Conservation (phyloP, 2,113 vertebrate species). For the Sebastes fasciatus region DNA sequence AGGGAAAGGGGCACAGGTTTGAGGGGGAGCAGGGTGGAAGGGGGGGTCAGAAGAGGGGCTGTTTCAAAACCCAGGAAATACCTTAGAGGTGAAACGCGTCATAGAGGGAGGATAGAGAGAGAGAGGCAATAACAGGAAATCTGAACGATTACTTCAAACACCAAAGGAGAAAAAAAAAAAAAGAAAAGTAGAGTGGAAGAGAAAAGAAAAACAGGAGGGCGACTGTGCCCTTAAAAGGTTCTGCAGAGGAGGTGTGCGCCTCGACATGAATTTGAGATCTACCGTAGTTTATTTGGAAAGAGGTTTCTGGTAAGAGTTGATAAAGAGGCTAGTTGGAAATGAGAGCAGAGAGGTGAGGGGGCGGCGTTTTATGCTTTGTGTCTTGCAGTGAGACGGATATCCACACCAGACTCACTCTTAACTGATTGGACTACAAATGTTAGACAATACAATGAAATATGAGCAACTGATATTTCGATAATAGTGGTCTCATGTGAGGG, state of each 20-base stretch:
- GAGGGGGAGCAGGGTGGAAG: slow-evolving; percentile 35
- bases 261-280: slow-evolving; percentile 40
- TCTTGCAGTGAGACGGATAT: slow-evolving; percentile 40
- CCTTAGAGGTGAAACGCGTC: slow-evolving; percentile 78
- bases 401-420: slow-evolving; percentile 34
- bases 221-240: slow-evolving; percentile 82
- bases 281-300: slow-evolving; percentile 66
- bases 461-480: slow-evolving; percentile 19
- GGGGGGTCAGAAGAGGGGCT: slow-evolving; percentile 55
- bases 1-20: slow-evolving; percentile 46
- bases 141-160: slow-evolving; percentile 77
- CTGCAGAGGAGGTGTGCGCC: slow-evolving; percentile 55
- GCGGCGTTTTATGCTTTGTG: slow-evolving; percentile 36
- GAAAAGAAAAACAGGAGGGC: slow-evolving; percentile 63
- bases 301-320: slow-evolving; percentile 71
- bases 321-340: slow-evolving; percentile 66
- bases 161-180: slow-evolving; percentile 45
- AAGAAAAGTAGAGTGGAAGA: slow-evolving; percentile 37
- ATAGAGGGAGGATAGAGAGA: slow-evolving; percentile 69
- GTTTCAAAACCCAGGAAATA: slow-evolving; percentile 83
- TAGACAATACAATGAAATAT: slow-evolving; percentile 19
- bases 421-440: slow-evolving; percentile 29
- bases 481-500: background rate
- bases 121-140: slow-evolving; percentile 80
- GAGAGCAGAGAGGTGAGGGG: slow-evolving; percentile 35